Conservation (phyloP, 2,113 vertebrate genomes). For the Amazona vittata region DNA sequence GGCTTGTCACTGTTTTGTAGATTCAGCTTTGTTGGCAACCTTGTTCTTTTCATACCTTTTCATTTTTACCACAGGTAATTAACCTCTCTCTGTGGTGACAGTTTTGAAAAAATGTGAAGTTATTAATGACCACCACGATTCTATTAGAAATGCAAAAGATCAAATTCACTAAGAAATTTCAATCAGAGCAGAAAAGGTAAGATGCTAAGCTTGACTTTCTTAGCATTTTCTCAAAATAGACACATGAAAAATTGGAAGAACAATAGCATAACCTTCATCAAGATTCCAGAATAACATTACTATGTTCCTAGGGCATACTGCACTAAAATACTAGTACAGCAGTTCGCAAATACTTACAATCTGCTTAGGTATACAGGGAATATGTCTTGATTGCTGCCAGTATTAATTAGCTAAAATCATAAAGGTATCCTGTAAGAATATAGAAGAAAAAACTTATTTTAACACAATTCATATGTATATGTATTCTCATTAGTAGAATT, state of each 20-base stretch:
- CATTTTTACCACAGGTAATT: conserved; percentile 45
- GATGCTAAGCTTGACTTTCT: background rate
- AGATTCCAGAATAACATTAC: background rate
- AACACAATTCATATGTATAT: background rate
- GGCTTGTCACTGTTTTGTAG: conserved; percentile 6
- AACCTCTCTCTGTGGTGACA: conserved; percentile 27
- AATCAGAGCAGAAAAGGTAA: conserved; percentile 20
- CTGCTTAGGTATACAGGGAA: background rate
- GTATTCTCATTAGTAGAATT: background rate
- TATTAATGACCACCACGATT: conserved; percentile 38
- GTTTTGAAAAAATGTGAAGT: conserved; percentile 37
- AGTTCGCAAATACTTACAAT: background rate
- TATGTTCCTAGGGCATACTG: background rate
- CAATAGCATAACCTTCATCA: background rate
- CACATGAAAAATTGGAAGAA: background rate
- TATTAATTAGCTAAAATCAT: background rate
- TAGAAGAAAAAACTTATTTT: background rate
- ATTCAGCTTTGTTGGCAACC: conserved; percentile 10
- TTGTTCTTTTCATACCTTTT: conserved; percentile 28
- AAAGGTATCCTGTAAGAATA: background rate
- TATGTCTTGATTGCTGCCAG: background rate
- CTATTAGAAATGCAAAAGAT: conserved; percentile 46
- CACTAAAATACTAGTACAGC: background rate
- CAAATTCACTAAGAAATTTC: conserved; percentile 34
- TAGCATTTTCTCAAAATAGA: conserved; percentile 2